Evolutionary conservation across 2,113 vertebrate species (phyloP).

Genomic region (Poeciliopsis occidentalis): DNA sequence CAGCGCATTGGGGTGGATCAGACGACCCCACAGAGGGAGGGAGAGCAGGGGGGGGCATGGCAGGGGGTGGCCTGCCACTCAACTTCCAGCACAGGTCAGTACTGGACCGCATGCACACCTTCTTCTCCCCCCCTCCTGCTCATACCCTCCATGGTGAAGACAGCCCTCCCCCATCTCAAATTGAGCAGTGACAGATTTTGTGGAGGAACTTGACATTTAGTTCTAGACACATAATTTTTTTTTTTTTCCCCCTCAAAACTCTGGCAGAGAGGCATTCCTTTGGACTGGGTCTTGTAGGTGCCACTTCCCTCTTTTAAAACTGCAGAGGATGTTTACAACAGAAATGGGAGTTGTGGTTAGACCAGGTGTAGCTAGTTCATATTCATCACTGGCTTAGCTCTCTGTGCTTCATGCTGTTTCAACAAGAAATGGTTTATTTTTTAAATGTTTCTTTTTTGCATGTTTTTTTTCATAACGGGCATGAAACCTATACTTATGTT

Average conservation of each 20-base stretch:
- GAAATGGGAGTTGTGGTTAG: constrained; percentile 69
- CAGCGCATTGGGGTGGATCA: constrained; percentile 80
- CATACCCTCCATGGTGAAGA: constrained; percentile 74
- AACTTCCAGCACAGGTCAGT: constrained; percentile 87
- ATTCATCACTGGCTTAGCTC: not conserved
- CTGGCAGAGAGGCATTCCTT: constrained; percentile 35
- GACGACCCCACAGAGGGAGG: constrained; percentile 82
- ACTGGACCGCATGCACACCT: constrained; percentile 80
- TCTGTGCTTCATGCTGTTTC: not conserved
- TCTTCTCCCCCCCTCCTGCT: constrained; percentile 72
- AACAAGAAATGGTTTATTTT: not conserved
- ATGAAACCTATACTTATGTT: not conserved
- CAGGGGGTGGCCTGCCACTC: constrained; percentile 84
- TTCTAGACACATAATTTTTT: constrained; percentile 30
- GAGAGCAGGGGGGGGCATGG: constrained; percentile 83
- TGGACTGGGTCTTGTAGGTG: constrained; percentile 8
- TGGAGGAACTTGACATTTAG: constrained; percentile 47
- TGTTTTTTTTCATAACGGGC: not conserved
- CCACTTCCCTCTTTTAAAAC: constrained; percentile 7
- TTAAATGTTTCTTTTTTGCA: not conserved
- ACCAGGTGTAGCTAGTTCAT: constrained; percentile 64
- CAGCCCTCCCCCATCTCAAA: constrained; percentile 73
- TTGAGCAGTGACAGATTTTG: constrained; percentile 68
- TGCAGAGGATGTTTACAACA: constrained; percentile 59
- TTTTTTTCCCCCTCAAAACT: constrained; percentile 13